Percentiles rank a stretch among this genome's conserved stretches.
phyloP scores from a whole-genome alignment of 2,113 vertebrate genomes.

The Xiphophorus couchianus region DNA sequence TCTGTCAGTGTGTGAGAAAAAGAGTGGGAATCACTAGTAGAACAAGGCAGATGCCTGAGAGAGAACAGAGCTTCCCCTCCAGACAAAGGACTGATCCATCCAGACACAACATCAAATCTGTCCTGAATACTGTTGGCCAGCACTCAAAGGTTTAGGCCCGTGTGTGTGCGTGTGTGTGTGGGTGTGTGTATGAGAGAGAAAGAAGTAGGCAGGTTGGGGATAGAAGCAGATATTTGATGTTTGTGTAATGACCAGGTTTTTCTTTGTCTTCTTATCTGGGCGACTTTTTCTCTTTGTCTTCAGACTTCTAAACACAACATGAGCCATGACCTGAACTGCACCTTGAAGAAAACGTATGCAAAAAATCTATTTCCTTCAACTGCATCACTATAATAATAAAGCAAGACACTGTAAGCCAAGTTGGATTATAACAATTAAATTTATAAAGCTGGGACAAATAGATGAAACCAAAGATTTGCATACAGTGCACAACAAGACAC shows the following conservation, averaged over 20 bases:
- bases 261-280: conserved; percentile 8
- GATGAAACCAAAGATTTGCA: no score
- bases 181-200: neutral
- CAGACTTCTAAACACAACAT: no score
- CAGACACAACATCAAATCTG: conserved; percentile 59
- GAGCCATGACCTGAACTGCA: no score
- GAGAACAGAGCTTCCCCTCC: conserved; percentile 25
- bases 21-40: neutral
- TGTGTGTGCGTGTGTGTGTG: no score
- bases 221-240: conserved; percentile 51
- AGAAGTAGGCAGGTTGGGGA: neutral
- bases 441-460: no score
- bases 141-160: conserved; percentile 25
- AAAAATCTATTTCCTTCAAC: no score
- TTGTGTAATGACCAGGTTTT: conserved; percentile 42
- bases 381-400: no score
- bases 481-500: no score
- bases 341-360: no score
- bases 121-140: conserved; percentile 37
- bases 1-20: conserved; percentile 9
- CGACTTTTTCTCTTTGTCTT: no score
- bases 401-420: no score
- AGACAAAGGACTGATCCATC: conserved; percentile 37
- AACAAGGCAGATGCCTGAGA: neutral
- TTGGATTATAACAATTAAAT: no score